Percentiles rank a stretch among this genome's conserved stretches.
Evolutionary conservation across 2,888 invertebrate species (phyloP).

Genomic region (Cryptus viduatorius): DNA sequence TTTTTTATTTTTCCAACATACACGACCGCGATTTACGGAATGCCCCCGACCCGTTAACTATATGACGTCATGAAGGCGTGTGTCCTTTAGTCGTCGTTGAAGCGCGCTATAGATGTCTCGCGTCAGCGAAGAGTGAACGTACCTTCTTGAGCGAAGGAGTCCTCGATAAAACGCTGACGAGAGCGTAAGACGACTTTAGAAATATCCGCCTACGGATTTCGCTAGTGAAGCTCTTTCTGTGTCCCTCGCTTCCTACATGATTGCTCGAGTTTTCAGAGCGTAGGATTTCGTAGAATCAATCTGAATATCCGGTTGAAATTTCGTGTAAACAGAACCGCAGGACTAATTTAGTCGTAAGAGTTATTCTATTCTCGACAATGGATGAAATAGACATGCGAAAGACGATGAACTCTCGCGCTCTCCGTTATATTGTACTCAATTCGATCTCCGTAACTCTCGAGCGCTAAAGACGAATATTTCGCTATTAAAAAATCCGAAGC

Average conservation of each 20-base stretch:
- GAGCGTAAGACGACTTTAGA: slow-evolving; percentile 46
- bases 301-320: slow-evolving; percentile 47
- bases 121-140: slow-evolving; percentile 38
- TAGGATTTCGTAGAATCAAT: slow-evolving; percentile 63
- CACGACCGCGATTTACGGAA: slow-evolving; percentile 37
- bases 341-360: slow-evolving; percentile 15
- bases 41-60: slow-evolving; percentile 33
- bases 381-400: neutral
- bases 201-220: slow-evolving; percentile 44
- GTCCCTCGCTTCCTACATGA: neutral
- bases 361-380: slow-evolving; percentile 20
- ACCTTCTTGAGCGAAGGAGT: slow-evolving; percentile 13
- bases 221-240: slow-evolving; percentile 6
- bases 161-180: slow-evolving; percentile 57
- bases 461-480: no score
- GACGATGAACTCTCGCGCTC: neutral
- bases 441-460: no score
- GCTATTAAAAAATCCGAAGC: no score
- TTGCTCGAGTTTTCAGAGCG: slow-evolving; percentile 49
- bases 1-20: neutral
- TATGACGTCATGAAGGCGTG: slow-evolving; percentile 42
- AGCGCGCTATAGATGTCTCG: slow-evolving; percentile 18
- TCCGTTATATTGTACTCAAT: neutral
- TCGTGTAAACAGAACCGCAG: slow-evolving; percentile 11
- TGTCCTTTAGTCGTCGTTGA: slow-evolving; percentile 34